These are phyloP conservation scores for Cacoxenus indagator DNA, from an alignment of 2,888 invertebrate species.

Conservation along the genomic window DNA sequence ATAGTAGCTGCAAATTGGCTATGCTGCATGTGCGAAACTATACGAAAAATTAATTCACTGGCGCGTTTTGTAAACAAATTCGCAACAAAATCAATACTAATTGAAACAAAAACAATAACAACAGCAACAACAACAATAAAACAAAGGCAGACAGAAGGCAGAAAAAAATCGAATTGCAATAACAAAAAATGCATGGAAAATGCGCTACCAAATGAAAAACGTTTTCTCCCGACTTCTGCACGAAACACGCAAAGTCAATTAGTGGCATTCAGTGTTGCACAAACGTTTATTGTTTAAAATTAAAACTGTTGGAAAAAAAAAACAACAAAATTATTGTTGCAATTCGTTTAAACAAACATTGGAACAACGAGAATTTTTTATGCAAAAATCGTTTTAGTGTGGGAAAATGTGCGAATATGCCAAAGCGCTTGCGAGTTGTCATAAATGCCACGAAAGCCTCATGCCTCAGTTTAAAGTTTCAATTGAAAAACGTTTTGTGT, in stretches of 20 bases:
- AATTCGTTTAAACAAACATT: constrained; percentile 39
- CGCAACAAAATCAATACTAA: neutral
- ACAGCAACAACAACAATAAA: neutral
- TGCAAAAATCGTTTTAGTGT: neutral
- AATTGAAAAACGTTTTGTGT: no score
- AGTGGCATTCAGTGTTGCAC: constrained; percentile 37
- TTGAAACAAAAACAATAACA: neutral
- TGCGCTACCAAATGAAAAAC: constrained; percentile 5
- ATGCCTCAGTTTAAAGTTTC: no score
- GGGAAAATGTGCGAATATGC: no score
- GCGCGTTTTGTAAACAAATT: constrained; percentile 4
- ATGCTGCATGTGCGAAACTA: no score
- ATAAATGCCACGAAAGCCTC: no score
- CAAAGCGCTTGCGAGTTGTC: no score
- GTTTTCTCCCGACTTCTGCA: constrained; percentile 17
- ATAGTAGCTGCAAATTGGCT: no score
- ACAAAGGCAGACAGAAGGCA: neutral
- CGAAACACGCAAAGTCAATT: constrained; percentile 60
- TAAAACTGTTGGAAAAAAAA: no score
- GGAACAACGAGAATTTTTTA: constrained; percentile 11
- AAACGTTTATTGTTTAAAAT: constrained; percentile 16
- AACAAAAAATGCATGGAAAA: no score
- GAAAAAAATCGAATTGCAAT: no score
- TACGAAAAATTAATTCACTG: no score
- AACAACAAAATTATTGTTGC: neutral